Base-by-base conservation (phyloP, 2,797 vertebrate genomes). In the Phrynocephalus guinanensis region DNA sequence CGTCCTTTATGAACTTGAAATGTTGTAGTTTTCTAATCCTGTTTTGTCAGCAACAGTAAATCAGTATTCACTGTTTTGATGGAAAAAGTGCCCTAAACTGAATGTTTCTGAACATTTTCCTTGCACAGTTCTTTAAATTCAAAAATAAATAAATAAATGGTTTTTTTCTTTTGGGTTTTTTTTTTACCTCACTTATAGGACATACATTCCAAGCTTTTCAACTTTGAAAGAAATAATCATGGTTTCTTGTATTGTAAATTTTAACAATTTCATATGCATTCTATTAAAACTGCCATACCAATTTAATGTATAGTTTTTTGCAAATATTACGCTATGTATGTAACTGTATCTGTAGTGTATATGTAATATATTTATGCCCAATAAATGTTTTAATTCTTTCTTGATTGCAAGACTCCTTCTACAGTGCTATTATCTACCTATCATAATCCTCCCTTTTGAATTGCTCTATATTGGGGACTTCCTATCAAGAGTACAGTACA, bases 311-410 rank as follows among this genome's bases (percentile, higher is more conserved):
- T 99, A 99, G 98, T 98, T 99, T 99, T 99, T 99, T 98, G 83
- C 98, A 99, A 99, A 99, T 99, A 98, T 97, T 99, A 99, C 98
- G 97, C 98, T 98, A 97, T 99, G 98, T 98, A 99, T 98, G 99
- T 99, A 99, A 99, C 98, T 98, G 98, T 99, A 99, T 98, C 98
- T 98, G 98, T 99, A 99, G 99, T 98, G 98, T 99, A 99, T 99
- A 99, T 99, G 99, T 99, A 99, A 99, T 99, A 99, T 99, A 99
- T 99, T 99, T 99, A 99, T 99, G 99, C 99, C 97, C 99, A 99
- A 99, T 99, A 99, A 99, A 99, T 99, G 98, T 98, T 99, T 98
- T 98, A 98, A 98, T 98, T 98, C 98, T 98, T 99, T 98, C 98
- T 88, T 97, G 97, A 97, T 88, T 88, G 86, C 90, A 86, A 86